Conservation (phyloP, 2,113 vertebrate genomes). For the Sturnira hondurensis region DNA sequence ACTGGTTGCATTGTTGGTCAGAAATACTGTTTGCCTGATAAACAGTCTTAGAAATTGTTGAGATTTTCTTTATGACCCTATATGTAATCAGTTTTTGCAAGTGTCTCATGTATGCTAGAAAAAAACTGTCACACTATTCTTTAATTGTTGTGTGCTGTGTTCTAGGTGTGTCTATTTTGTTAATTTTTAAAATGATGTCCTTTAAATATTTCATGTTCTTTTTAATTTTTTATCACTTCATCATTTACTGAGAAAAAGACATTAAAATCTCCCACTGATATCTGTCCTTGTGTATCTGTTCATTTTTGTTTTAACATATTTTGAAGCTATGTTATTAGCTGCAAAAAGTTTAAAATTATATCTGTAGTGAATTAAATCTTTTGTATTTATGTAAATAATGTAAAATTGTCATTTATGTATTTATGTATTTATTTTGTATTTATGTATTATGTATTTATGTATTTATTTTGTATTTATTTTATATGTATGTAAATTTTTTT, state of each 20-base stretch:
- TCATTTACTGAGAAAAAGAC: background rate
- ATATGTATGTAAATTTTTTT: too few relatives aligned
- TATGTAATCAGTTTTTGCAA: background rate
- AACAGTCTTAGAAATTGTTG: background rate
- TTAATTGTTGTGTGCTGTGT: background rate
- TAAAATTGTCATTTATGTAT: too few relatives aligned
- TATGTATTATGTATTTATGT: too few relatives aligned
- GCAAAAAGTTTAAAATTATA: background rate
- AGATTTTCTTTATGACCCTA: background rate
- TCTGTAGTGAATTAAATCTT: background rate
- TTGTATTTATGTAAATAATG: too few relatives aligned
- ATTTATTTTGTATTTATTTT: too few relatives aligned
- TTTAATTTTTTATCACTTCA: background rate
- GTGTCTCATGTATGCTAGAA: background rate
- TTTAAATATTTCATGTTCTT: conserved; percentile 9
- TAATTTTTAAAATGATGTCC: background rate
- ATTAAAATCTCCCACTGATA: background rate
- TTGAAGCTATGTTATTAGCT: background rate
- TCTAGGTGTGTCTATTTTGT: background rate
- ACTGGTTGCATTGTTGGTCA: background rate
- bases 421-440: too few relatives aligned
- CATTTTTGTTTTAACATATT: background rate
- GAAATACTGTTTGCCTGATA: background rate
- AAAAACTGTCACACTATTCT: background rate
- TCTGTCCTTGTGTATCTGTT: background rate